phyloP scores from a whole-genome alignment of 1,140 invertebrate genomes.

The Lethrus apterus region DNA sequence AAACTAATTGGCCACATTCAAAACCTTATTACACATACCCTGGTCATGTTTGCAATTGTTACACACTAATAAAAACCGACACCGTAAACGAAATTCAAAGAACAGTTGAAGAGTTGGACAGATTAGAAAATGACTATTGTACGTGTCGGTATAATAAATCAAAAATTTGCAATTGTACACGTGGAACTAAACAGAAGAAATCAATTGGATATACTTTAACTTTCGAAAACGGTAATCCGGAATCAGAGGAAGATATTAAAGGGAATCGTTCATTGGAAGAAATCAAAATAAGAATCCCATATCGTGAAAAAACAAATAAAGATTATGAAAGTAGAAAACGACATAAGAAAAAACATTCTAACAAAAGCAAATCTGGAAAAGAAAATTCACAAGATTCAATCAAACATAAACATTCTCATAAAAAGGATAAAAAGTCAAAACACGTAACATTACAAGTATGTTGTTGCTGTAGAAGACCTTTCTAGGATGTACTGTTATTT shows the following conservation, averaged over 20 bases:
- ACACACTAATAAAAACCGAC: constrained; percentile 10
- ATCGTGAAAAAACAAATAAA: constrained; percentile 7
- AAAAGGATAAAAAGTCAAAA: not conserved
- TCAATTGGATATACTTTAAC: constrained; percentile 28
- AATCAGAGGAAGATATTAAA: constrained; percentile 3
- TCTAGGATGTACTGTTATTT: constrained; percentile 1
- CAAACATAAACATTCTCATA: constrained; percentile 16
- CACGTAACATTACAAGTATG: constrained; percentile 14
- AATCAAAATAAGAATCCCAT: constrained; percentile 23
- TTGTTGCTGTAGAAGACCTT: constrained; percentile 1
- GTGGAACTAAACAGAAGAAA: not conserved
- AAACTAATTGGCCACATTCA: not conserved
- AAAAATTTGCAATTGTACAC: constrained; percentile 1
- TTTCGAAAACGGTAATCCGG: constrained; percentile 22
- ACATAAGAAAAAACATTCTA: not conserved
- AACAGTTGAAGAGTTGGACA: constrained; percentile 10
- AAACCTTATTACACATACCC: constrained; percentile 5
- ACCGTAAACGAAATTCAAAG: constrained; percentile 1
- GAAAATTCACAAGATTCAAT: constrained; percentile 24
- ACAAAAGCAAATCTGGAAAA: constrained; percentile 8
- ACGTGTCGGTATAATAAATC: constrained; percentile 1
- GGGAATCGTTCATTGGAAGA: constrained; percentile 16
- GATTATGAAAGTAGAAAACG: not conserved
- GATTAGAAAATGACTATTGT: constrained; percentile 7
- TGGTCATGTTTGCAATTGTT: constrained; percentile 16